Evolutionary conservation across 2,797 vertebrate genomes (phyloP).

Genomic region (Perodicticus potto): DNA sequence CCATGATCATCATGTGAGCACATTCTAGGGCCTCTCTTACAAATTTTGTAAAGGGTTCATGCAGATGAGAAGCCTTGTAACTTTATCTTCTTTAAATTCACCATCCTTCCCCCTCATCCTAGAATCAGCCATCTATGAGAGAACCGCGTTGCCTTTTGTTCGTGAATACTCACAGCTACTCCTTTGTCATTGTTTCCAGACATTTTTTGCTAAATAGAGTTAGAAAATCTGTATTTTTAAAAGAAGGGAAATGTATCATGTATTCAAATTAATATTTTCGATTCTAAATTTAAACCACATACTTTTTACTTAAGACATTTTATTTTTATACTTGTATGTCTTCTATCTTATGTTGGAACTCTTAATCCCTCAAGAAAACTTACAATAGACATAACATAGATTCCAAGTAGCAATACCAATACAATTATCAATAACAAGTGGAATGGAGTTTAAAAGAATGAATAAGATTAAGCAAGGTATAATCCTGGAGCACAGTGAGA

Average conservation of each 20-base stretch:
- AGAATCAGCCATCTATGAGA: neutral
- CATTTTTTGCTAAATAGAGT: neutral
- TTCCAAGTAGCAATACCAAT: neutral
- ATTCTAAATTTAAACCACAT: neutral
- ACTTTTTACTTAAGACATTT: neutral
- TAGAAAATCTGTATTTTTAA: conserved; percentile 34
- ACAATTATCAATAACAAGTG: neutral
- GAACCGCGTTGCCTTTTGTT: neutral
- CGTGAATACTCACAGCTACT: neutral
- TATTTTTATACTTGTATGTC: neutral
- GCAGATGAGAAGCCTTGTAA: neutral
- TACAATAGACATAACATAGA: neutral
- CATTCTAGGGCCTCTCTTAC: neutral
- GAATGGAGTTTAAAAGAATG: neutral
- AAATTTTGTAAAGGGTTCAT: neutral
- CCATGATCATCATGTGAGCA: neutral
- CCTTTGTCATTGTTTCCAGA: neutral
- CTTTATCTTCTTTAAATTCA: neutral
- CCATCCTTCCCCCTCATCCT: neutral
- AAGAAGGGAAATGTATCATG: neutral
- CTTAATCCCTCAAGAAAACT: neutral
- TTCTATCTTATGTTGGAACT: neutral
- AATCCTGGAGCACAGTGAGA: neutral
- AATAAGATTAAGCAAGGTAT: neutral
- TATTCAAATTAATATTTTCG: neutral